phyloP scores from a whole-genome alignment of 2,888 invertebrate species.

The Cataglyphis livida region DNA sequence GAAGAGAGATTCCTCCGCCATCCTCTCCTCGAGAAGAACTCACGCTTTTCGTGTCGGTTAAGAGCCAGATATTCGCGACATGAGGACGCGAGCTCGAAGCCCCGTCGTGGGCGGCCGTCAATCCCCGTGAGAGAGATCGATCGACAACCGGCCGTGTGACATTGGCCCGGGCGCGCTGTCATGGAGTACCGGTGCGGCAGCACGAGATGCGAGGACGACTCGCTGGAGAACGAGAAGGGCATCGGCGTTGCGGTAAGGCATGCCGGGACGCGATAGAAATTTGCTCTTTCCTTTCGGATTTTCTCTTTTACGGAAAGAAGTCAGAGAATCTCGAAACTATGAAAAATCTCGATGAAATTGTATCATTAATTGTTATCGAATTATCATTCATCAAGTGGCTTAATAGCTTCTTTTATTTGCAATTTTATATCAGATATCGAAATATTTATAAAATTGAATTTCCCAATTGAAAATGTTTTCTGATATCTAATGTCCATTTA shows the following conservation, averaged over 20 bases:
- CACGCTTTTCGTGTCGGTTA: constrained; percentile 48
- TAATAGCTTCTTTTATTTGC: neutral
- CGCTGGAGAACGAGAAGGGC: constrained; percentile 80
- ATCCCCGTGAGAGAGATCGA: constrained; percentile 48
- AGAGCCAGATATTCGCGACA: constrained; percentile 61
- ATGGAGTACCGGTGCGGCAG: constrained; percentile 73
- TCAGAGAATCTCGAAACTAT: neutral
- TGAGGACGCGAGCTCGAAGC: constrained; percentile 59
- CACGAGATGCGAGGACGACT: constrained; percentile 79
- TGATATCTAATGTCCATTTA: neutral
- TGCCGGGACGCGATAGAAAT: constrained; percentile 23
- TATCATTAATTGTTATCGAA: neutral
- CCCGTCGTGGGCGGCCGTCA: constrained; percentile 47
- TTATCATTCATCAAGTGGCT: neutral
- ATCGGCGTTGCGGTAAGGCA: constrained; percentile 79
- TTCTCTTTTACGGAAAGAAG: neutral
- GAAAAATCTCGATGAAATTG: neutral
- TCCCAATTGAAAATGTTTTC: neutral
- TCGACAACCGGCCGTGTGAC: constrained; percentile 62
- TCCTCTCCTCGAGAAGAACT: constrained; percentile 31
- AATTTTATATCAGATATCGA: neutral
- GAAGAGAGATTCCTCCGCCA: neutral
- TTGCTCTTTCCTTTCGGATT: neutral
- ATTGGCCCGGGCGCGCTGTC: constrained; percentile 58
- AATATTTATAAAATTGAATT: neutral